These are phyloP conservation scores for Lathamus discolor DNA, from an alignment of 2,113 vertebrate genomes.

Conservation along the genomic window DNA sequence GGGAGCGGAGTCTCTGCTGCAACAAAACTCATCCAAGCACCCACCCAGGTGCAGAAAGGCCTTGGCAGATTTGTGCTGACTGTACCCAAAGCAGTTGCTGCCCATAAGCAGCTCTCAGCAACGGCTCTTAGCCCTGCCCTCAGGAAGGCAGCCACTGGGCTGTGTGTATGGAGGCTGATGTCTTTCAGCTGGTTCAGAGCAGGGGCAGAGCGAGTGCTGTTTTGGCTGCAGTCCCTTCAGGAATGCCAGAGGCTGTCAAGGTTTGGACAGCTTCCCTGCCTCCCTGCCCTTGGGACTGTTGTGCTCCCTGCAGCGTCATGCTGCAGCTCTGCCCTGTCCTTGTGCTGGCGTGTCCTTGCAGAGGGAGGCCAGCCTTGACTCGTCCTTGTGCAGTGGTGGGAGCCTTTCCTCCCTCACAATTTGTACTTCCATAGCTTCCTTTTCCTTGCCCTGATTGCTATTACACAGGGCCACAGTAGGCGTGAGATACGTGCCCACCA, in stretches of 20 bases:
- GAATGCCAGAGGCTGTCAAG: background rate
- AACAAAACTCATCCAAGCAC: background rate
- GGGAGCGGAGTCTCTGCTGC: background rate
- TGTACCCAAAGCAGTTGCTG: background rate
- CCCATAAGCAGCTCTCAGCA: background rate
- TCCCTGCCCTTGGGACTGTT: background rate
- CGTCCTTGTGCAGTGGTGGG: background rate
- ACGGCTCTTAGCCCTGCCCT: background rate
- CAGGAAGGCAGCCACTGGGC: background rate
- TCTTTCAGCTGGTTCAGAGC: background rate
- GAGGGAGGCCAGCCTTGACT: background rate
- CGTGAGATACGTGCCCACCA: background rate
- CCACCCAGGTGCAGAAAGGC: background rate
- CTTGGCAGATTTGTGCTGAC: background rate
- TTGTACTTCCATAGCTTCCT: background rate
- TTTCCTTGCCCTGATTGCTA: background rate
- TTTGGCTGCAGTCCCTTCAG: background rate
- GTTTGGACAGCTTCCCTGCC: background rate
- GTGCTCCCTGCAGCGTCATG: accelerated
- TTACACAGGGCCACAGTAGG: background rate
- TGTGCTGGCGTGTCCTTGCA: background rate
- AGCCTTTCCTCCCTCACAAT: background rate
- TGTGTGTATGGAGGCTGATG: background rate
- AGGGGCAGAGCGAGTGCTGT: background rate
- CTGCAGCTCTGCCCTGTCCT: background rate